Evolutionary conservation across 1,140 invertebrate genomes (phyloP), one percentile per base, ranked within the genome.

Genomic region (Drosophila eugracilis): DNA sequence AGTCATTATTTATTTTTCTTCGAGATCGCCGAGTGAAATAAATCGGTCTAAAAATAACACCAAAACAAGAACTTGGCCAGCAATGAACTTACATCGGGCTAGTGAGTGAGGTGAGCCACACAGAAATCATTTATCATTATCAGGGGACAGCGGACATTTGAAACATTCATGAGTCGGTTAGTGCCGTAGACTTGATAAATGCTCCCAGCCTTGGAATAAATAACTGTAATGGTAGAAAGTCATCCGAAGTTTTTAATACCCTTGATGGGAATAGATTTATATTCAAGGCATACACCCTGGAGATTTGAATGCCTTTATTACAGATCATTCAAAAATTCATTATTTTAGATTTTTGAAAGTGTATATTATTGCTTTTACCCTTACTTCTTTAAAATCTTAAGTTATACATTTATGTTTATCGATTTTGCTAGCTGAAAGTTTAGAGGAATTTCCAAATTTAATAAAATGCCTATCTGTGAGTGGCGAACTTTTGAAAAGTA

Each of bases 71-170:
- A 59, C 65, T 63, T 69, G 79, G 62, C 75, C 78, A 83, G 57
- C 78, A 83, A 55, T 79, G 75, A 84, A 85, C 76, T 84, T 85
- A 76, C 72, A 78, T 30, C 42, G 65, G 26, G 26, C 15, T 12
- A 12, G 0, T 7, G 24, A 42, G 7, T 48, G 36, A 55, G 49
- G 55, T 59, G 49, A 48, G 26, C 17, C 45, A 24, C 32, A 52
- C 37, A 42, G 42, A 50, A 59, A 67, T 50, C 72, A 86, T 84
- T 84, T 86, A 84, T 84, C 80, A 86, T 84, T 80, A 84, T 84
- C 72, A 76, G 59, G 17, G 45, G 65, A 42, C 72, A 53, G 50
- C 58, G 79, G 45, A 59, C 79, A 85, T 75, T 60, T 83, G 63
- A 66, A 75, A 62, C 80, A 79, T 79, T 84, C 83, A 50, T 75